These are phyloP conservation scores for Cantharis nigra DNA, from an alignment of 2,888 invertebrate genomes.

Conservation along the genomic window DNA sequence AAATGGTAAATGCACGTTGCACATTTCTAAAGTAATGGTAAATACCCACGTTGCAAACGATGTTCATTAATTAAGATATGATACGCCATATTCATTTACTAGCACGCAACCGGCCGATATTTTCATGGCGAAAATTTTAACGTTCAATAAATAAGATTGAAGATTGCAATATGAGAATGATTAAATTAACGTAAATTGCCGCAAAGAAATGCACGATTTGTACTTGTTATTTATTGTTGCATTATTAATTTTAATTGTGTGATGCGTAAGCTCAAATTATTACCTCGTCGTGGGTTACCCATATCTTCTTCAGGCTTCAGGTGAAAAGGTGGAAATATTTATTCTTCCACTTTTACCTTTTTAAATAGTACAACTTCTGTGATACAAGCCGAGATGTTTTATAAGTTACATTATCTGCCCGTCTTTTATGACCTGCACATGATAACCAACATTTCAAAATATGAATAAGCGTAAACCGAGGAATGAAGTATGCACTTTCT, in stretches of 20 bases:
- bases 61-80: slow-evolving; percentile 18
- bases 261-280: not conserved
- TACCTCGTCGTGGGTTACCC: not conserved
- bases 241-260: not conserved
- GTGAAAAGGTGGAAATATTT: not conserved
- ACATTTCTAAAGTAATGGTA: slow-evolving; percentile 14
- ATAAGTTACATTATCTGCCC: not conserved
- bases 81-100: not conserved
- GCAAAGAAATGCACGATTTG: not conserved
- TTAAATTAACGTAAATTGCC: not conserved
- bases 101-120: not conserved
- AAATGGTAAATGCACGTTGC: slow-evolving; percentile 21
- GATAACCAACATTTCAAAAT: not conserved
- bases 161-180: not conserved
- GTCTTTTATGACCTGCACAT: not conserved
- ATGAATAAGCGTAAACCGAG: not conserved
- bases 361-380: not conserved
- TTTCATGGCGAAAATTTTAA: not conserved
- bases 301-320: not conserved
- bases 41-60: slow-evolving; percentile 17
- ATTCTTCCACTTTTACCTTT: not conserved
- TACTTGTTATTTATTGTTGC: not conserved
- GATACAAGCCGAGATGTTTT: not conserved
- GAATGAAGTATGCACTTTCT: not conserved
- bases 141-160: not conserved